Conservation (phyloP, 2,113 vertebrate genomes). For the Forbesichthys papilliferus region DNA sequence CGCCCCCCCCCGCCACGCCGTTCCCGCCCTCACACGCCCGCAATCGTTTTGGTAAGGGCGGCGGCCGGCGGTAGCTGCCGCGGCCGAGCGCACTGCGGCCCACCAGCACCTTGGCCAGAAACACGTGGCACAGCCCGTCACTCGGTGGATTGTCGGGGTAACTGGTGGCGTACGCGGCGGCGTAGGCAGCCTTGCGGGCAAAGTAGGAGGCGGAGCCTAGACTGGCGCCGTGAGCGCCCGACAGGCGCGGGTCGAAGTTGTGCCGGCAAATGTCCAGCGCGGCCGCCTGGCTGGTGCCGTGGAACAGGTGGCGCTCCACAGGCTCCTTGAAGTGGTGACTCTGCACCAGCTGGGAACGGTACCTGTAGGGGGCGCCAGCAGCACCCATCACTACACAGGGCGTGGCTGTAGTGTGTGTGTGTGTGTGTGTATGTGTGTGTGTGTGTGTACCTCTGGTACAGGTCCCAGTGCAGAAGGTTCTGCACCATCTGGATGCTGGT, state of each 20-base stretch:
- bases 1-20: not conserved
- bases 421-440: not conserved
- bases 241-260: constrained; percentile 67
- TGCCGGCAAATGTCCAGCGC: constrained; percentile 52
- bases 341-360: constrained; percentile 54
- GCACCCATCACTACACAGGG: not conserved
- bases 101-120: constrained; percentile 69
- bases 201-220: constrained; percentile 60
- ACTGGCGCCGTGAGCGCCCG: constrained; percentile 46
- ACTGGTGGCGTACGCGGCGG: fast-evolving
- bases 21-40: too few species aligned
- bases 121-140: constrained; percentile 39
- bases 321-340: not conserved
- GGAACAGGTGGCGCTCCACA: constrained; percentile 66
- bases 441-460: constrained; percentile 60
- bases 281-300: constrained; percentile 45
- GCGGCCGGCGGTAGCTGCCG: constrained; percentile 38
- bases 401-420: not conserved
- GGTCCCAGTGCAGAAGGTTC: constrained; percentile 70
- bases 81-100: constrained; percentile 33
- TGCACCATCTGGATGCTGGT: constrained; percentile 62
- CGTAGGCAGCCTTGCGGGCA: constrained; percentile 24
- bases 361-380: constrained; percentile 26
- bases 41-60: not conserved
- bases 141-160: too few species aligned